These are phyloP conservation scores for Ernsta delagoae DNA, from an alignment of 2,888 invertebrate genomes.

Conservation along the genomic window DNA sequence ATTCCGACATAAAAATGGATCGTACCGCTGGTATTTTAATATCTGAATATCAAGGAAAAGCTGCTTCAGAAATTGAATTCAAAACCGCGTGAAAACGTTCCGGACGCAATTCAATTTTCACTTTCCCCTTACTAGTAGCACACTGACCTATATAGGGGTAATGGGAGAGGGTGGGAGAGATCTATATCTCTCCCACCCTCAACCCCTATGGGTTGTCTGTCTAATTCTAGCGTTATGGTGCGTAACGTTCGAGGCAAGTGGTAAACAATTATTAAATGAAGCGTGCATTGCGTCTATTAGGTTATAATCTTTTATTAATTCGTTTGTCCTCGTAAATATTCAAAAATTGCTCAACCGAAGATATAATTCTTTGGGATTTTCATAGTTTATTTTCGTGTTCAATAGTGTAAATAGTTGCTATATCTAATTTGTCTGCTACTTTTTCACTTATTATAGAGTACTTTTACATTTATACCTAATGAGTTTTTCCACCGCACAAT, in stretches of 20 bases:
- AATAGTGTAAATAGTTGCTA: no score
- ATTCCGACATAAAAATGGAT: neutral
- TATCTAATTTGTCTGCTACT: no score
- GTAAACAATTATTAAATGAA: constrained; percentile 2
- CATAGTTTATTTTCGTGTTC: no score
- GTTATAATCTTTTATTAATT: neutral
- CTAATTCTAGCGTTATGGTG: neutral
- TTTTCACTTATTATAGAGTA: no score
- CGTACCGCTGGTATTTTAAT: neutral
- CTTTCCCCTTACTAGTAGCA: constrained; percentile 16
- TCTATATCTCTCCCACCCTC: no score
- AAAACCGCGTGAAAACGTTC: constrained; percentile 31
- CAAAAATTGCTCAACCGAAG: no score
- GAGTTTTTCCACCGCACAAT: neutral
- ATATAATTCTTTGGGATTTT: neutral
- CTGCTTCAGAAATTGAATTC: constrained; percentile 26
- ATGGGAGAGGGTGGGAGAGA: neutral
- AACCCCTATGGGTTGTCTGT: neutral
- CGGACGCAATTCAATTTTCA: constrained; percentile 30
- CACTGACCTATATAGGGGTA: constrained; percentile 30
- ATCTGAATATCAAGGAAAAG: constrained; percentile 22
- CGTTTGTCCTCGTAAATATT: neutral
- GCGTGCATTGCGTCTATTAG: neutral
- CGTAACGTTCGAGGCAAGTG: neutral
- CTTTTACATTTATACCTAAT: no score